Conservation (phyloP, 1,140 invertebrate species). For the Arion vulgaris region DNA sequence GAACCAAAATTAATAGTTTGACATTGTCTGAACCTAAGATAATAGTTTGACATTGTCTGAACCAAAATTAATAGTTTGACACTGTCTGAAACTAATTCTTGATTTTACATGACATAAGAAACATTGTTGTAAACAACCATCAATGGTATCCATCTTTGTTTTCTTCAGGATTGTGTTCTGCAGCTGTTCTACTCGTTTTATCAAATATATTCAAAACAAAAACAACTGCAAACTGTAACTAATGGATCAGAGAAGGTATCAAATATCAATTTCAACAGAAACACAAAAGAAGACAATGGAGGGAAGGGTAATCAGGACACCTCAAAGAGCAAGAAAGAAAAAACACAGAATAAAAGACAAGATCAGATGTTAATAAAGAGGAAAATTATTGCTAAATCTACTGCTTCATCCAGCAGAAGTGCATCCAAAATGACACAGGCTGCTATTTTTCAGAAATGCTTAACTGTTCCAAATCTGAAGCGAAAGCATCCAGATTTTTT, state of each 20-base stretch:
- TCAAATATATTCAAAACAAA: neutral
- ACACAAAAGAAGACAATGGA: neutral
- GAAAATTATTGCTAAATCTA: neutral
- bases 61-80: no score
- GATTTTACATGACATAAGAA: no score
- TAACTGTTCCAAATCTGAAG: neutral
- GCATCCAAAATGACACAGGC: neutral
- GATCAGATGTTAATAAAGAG: neutral
- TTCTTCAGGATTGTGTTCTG: conserved; percentile 19
- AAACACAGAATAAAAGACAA: neutral
- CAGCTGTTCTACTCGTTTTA: conserved; percentile 24
- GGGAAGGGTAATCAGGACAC: neutral
- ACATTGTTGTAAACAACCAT: no score
- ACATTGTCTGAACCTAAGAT: no score
- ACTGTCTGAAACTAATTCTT: no score
- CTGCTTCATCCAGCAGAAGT: neutral
- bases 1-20: no score
- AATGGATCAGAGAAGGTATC: neutral
- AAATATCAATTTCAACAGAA: neutral
- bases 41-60: no score
- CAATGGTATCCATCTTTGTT: no score
- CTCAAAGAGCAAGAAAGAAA: neutral
- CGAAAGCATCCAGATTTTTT: neutral
- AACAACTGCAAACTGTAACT: neutral
- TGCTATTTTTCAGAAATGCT: neutral